Percentiles rank a stretch among this genome's conserved stretches.
Conservation (phyloP, 1,140 invertebrate genomes). For the Hycleus cichorii region DNA sequence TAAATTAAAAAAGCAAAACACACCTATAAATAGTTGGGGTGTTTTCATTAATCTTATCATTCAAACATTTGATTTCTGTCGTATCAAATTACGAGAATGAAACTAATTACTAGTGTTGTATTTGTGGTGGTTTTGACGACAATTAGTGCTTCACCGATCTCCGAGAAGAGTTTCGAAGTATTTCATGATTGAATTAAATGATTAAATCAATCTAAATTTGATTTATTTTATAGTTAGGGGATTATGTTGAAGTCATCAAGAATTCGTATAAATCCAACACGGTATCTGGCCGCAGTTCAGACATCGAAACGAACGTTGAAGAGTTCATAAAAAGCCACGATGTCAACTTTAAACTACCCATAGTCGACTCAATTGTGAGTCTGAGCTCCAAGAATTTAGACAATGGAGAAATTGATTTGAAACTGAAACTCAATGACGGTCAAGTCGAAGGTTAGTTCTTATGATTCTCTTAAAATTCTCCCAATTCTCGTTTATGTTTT, state of each 20-base stretch:
- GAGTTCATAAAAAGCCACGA: slow-evolving; percentile 65
- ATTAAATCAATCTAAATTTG: not conserved
- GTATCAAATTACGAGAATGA: not conserved
- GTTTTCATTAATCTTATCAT: slow-evolving; percentile 7
- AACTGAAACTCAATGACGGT: slow-evolving; percentile 54
- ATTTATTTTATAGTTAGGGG: slow-evolving; percentile 39
- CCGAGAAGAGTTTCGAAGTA: not conserved
- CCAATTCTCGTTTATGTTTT: slow-evolving; percentile 40
- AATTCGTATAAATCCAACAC: slow-evolving; percentile 49
- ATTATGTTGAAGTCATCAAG: slow-evolving; percentile 61
- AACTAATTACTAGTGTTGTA: slow-evolving; percentile 1
- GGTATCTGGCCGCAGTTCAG: slow-evolving; percentile 46
- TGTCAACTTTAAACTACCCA: slow-evolving; percentile 62
- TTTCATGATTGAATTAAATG: too few species aligned
- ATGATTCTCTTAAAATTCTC: not conserved
- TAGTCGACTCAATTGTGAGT: slow-evolving; percentile 60
- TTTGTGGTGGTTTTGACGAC: not conserved
- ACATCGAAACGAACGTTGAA: slow-evolving; percentile 58
- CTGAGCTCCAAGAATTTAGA: slow-evolving; percentile 66
- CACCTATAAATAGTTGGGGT: slow-evolving; percentile 11
- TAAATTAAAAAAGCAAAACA: too few species aligned
- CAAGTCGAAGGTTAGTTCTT: slow-evolving; percentile 41
- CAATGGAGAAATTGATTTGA: slow-evolving; percentile 60
- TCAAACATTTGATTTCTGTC: not conserved
- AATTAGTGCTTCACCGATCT: not conserved